Evolutionary conservation across 1,140 invertebrate species (phyloP), one percentile per base, ranked within the genome.

Genomic region (Drosophila navojoa): DNA sequence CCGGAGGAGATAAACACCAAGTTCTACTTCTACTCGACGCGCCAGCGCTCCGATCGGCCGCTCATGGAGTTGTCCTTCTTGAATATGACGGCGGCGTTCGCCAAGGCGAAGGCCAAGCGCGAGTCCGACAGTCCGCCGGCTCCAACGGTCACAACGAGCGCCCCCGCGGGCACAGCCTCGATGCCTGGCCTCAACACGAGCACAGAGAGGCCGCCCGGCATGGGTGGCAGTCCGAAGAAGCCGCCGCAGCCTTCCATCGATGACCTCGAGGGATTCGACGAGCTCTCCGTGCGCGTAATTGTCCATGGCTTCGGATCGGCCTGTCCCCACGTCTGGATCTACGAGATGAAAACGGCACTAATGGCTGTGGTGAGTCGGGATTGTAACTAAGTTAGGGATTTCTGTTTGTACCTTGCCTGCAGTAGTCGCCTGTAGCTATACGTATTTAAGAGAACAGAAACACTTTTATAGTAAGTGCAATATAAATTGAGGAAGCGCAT

Each of bases 231-330:
- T 35, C 70, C 66, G 19, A 89, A 81, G 73, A 89, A 74, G n/a
- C 45, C 6, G 7, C 38, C 13, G 9, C 32, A 76, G 0, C 77
- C 85, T 0, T 81, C 90, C 0, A 77, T 92, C 2, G 80, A 91
- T 27, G 77, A 91, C 13, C 76, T 92, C 19, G 82, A 91, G 55
- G 91, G 91, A 3, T 91, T 92, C 66, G 85, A 92, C 52, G 82
- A 91, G 47, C 71, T 92, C n/a, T 95, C 96, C 0, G 96, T 96
- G 13, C 97, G 98, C 91, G 95, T 99, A 22, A 96, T 99, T 67
- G 97, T 98, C 0, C 98, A 99, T 82, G 98, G 98, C 4, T 99
- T 99, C 86, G 97, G 97, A 1, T 97, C 97, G 49, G 96, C 96
- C 78, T 98, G 97, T 82, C 95, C 96, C 16, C 95, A 97, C 73